Percentiles rank a stretch among this genome's conserved stretches.
Conservation (phyloP, 2,797 vertebrate species). For the Phaenicophaeus curvirostris region DNA sequence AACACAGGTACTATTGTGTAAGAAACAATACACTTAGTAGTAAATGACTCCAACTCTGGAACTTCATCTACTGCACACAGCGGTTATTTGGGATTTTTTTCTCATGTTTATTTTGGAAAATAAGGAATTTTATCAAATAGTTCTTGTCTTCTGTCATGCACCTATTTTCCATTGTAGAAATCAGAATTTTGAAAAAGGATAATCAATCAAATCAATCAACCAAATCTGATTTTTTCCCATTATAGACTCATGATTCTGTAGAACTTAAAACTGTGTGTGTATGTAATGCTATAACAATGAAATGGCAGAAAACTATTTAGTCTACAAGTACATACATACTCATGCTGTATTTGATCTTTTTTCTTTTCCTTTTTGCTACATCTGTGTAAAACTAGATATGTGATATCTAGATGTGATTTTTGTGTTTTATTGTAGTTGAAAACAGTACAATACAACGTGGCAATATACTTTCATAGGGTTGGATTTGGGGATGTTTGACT, state of each 20-base stretch:
- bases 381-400: not conserved
- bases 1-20: not conserved
- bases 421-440: not conserved
- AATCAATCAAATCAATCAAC: rapidly evolving
- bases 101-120: rapidly evolving
- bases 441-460: not conserved
- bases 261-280: not conserved
- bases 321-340: not conserved
- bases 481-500: not conserved
- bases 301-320: not conserved
- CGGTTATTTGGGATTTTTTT: not conserved
- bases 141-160: not conserved
- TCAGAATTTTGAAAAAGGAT: not conserved
- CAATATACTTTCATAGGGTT: not conserved
- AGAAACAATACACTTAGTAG: not conserved
- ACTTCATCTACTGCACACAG: not conserved
- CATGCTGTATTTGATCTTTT: not conserved
- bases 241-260: not conserved
- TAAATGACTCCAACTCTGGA: not conserved
- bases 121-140: not conserved
- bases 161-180: not conserved
- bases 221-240: not conserved
- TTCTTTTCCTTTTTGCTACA: not conserved
- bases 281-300: not conserved
- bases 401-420: not conserved